Evolutionary conservation across 2,888 invertebrate genomes (phyloP).

Genomic region (Ophioninae sp.): DNA sequence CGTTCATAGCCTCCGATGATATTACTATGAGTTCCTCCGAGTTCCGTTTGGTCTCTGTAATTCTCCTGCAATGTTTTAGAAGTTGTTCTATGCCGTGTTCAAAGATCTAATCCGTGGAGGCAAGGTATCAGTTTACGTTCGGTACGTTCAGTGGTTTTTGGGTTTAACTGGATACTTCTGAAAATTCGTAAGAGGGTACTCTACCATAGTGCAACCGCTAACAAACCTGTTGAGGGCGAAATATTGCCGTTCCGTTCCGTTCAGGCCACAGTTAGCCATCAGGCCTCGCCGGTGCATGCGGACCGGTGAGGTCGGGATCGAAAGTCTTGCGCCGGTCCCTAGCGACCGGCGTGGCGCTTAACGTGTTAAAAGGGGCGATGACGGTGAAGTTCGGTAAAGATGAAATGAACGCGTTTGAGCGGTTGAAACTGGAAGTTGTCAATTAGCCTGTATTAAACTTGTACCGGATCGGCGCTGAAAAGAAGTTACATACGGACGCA

Average conservation of each 20-base stretch:
- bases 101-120: slow-evolving; percentile 5
- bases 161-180: slow-evolving; percentile 12
- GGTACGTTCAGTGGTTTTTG: not conserved
- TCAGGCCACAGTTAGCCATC: no score
- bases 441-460: slow-evolving; percentile 4
- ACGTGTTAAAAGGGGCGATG: no score
- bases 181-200: slow-evolving; percentile 6
- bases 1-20: no score
- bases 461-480: slow-evolving; percentile 7
- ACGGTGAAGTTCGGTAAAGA: not conserved
- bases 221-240: slow-evolving; percentile 10
- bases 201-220: not conserved
- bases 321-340: no score
- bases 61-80: no score
- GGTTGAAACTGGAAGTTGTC: not conserved
- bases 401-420: slow-evolving; percentile 5
- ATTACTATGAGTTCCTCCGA: no score
- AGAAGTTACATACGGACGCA: slow-evolving; percentile 8
- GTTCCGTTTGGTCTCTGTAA: slow-evolving; percentile 17
- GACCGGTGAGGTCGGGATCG: no score
- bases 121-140: not conserved
- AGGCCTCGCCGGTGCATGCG: no score
- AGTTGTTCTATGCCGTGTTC: not conserved
- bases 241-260: no score
- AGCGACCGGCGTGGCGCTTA: no score